phyloP scores from a whole-genome alignment of 2,888 invertebrate species.

The Leptopilina syphax region DNA sequence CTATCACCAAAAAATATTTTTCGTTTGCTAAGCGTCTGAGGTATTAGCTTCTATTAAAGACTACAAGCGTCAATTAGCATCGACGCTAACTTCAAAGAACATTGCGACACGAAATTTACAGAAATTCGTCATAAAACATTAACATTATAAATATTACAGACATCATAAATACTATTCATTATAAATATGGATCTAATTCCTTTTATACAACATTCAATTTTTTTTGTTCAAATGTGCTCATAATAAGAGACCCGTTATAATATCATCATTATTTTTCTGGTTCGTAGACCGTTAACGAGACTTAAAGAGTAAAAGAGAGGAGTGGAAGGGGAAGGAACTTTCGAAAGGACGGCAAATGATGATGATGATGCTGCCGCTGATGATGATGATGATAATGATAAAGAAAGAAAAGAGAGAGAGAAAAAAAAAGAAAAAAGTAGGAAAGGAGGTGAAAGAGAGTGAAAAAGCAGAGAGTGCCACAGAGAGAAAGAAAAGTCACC shows the following conservation, averaged over 20 bases:
- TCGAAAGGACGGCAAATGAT: conserved; percentile 11
- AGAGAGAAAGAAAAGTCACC: conserved; percentile 44
- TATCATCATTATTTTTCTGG: conserved; percentile 25
- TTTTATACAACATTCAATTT: neutral
- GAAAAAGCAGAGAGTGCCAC: conserved; percentile 15
- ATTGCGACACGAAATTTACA: too few relatives aligned
- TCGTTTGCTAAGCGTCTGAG: too few relatives aligned
- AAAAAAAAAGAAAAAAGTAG: conserved; percentile 50
- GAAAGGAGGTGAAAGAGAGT: conserved; percentile 51
- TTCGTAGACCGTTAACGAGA: neutral
- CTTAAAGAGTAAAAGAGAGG: neutral
- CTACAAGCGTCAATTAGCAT: too few relatives aligned
- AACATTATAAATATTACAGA: too few relatives aligned
- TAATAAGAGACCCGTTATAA: neutral
- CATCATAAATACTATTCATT: neutral
- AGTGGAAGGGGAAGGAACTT: neutral
- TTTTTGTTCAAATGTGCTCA: conserved; percentile 8
- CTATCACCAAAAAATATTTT: too few relatives aligned
- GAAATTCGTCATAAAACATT: too few relatives aligned
- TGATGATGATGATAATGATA: neutral
- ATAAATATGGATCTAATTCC: neutral
- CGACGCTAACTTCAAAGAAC: too few relatives aligned
- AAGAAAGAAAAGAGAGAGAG: conserved; percentile 51
- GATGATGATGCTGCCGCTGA: neutral
- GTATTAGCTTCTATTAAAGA: too few relatives aligned